These are phyloP conservation scores for Sphaeramia orbicularis DNA, from an alignment of 2,797 vertebrate genomes.

Conservation along the genomic window DNA sequence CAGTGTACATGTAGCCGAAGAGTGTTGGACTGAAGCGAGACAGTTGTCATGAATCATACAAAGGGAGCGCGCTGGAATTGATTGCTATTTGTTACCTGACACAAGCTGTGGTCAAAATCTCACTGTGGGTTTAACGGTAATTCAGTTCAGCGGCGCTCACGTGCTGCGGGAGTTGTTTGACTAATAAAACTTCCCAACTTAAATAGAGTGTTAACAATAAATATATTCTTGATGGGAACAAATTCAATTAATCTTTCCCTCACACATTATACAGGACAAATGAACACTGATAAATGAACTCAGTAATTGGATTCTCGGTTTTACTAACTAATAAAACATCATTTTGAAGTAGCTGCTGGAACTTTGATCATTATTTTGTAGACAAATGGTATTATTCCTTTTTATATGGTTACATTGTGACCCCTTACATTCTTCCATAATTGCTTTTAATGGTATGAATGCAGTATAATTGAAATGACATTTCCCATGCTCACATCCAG, in stretches of 20 bases:
- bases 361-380: constrained; percentile 63
- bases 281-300: constrained; percentile 53
- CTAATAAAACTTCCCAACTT: constrained; percentile 13
- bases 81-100: constrained; percentile 46
- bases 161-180: constrained; percentile 9
- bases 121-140: not conserved
- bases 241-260: constrained; percentile 48
- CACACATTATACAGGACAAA: constrained; percentile 42
- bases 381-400: constrained; percentile 39
- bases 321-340: constrained; percentile 57
- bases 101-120: constrained; percentile 20
- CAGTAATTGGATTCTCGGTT: constrained; percentile 62
- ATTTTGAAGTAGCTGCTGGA: constrained; percentile 52
- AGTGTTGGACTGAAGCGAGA: constrained; percentile 74
- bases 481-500: constrained; percentile 50
- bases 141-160: too few species aligned
- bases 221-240: constrained; percentile 25
- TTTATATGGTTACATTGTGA: constrained; percentile 40
- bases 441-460: constrained; percentile 58
- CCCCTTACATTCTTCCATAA: constrained; percentile 57
- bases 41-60: constrained; percentile 75
- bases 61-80: constrained; percentile 56
- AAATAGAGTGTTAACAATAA: constrained; percentile 26
- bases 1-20: constrained; percentile 78
- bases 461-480: constrained; percentile 69